A percentile compares a stretch with the other conserved stretches of the same genome.
Conservation (phyloP, 2,113 vertebrate genomes). For the Silurus glanis region DNA sequence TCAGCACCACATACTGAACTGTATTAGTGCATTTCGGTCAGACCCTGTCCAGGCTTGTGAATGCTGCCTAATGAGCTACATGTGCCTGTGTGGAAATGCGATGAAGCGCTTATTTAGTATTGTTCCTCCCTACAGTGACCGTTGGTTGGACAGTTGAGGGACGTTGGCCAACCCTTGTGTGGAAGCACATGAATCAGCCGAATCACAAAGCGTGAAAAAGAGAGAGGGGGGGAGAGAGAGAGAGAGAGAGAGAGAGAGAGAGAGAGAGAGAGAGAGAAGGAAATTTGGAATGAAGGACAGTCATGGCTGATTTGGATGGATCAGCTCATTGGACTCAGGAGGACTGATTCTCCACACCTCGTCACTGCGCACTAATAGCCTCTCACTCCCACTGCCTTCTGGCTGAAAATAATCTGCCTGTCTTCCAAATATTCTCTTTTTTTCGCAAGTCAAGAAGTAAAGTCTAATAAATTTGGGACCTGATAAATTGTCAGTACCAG, state of each 20-base stretch:
- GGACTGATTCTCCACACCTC: slow-evolving; percentile 38
- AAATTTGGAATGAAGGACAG: slow-evolving; percentile 16
- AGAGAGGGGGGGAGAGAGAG: neutral
- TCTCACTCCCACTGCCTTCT: slow-evolving; percentile 13
- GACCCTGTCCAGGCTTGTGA: neutral
- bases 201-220: neutral
- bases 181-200: slow-evolving; percentile 1
- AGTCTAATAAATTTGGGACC: no score
- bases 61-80: neutral
- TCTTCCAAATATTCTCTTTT: slow-evolving; percentile 26
- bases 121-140: neutral
- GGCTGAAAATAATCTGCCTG: slow-evolving; percentile 33
- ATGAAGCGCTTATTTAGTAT: neutral
- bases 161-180: neutral
- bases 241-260: neutral
- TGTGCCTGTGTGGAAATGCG: neutral
- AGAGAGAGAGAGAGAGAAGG: neutral
- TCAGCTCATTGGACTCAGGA: slow-evolving; percentile 7
- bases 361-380: slow-evolving; percentile 22
- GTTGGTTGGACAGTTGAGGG: slow-evolving; percentile 1
- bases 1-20: neutral
- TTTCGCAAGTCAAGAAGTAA: no score
- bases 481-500: neutral
- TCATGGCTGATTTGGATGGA: slow-evolving; percentile 29
- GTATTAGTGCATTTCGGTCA: neutral